Base-by-base conservation (phyloP, 2,113 vertebrate species). In the Hemichromis elongatus region DNA sequence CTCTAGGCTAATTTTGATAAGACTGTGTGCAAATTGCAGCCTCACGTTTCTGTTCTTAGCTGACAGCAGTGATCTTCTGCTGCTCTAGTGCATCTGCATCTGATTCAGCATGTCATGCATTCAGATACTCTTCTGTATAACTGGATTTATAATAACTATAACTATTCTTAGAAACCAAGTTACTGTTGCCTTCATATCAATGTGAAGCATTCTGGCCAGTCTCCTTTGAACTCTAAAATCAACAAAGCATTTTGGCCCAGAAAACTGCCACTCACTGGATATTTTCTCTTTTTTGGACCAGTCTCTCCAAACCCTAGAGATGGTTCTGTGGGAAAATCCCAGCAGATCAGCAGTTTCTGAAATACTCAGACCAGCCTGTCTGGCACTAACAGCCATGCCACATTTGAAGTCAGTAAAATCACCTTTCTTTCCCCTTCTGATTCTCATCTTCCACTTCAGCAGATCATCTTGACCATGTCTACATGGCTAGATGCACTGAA, bases 351-450 rank as follows among this genome's bases (percentile, higher is more conserved):
- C 24, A 73, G 24, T 50, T 75, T 75, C 42, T 50, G 24, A 75
- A 75, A 75, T 75, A 73, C 68, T 47, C 40, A 73, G 40, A 45
- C 63, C 8, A 68, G 63, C 63, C 37, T 42, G n/a, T 16, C 63
- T 68, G 63, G 37, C 37, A 16, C 63, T 37, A 26, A 68, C 21
- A 70, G 0, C 40, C 66, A 19, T 47, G 66, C 40, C 24, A 47
- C 24, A 47, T 73, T 73, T 14, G 47, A 70, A 70, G 14, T 73
- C 66, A 73, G 9, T 73, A 45, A 70, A 70, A 70, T 37, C 19
- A 1, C 33, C 33, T 37, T 63, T 47, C 0, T 73, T 28, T 0
- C 21, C 40, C 40, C 0, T 70, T 45, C 37, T 18, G 40, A 70
- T 45, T 24, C 66, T 70, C 40, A 26, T 16, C 9, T 45, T 70